phyloP scores from a whole-genome alignment of 2,113 vertebrate genomes.

The Gopherus flavomarginatus region DNA sequence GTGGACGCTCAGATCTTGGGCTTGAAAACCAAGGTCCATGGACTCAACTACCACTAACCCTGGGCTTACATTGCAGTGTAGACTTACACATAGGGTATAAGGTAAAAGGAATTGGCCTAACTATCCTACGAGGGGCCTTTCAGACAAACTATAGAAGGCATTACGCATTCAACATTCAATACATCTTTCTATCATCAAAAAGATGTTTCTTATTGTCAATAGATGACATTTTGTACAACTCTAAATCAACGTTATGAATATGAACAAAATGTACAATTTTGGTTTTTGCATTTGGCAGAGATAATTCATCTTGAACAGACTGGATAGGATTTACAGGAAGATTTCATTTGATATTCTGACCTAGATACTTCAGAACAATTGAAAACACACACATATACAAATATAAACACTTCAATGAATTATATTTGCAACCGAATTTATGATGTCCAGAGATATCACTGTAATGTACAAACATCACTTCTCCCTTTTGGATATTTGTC shows the following conservation, averaged over 20 bases:
- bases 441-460: constrained; percentile 56
- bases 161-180: constrained; percentile 9
- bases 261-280: neutral
- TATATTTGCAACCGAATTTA: constrained; percentile 73
- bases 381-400: constrained; percentile 64
- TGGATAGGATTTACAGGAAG: neutral
- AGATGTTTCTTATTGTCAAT: neutral
- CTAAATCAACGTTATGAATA: neutral
- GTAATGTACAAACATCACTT: constrained; percentile 60
- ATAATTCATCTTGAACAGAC: constrained; percentile 35
- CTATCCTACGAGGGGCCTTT: constrained; percentile 16
- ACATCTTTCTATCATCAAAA: neutral
- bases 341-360: constrained; percentile 53
- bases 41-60: neutral
- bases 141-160: constrained; percentile 5
- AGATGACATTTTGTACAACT: neutral
- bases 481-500: constrained; percentile 5
- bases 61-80: neutral
- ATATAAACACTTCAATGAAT: constrained; percentile 67
- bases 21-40: neutral
- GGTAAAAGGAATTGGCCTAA: constrained; percentile 22
- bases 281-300: neutral
- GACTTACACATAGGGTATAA: neutral
- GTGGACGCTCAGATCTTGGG: neutral
- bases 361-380: constrained; percentile 69